Evolutionary conservation across 2,113 vertebrate genomes (phyloP).

Genomic region (Phrynocephalus versicolor): DNA sequence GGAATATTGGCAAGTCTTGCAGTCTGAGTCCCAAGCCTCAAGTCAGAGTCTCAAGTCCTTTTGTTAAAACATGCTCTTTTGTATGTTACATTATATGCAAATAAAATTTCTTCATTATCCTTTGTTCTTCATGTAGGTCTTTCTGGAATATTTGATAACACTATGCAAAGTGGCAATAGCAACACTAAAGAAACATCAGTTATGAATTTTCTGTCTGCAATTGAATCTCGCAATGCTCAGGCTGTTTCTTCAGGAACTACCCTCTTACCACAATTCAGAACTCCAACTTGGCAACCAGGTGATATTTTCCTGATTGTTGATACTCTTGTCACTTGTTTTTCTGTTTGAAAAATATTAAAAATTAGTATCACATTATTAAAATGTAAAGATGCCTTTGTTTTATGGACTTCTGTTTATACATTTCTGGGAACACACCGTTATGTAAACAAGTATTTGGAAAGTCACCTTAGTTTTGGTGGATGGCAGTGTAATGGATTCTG

Average conservation of each 20-base stretch:
- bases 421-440: not conserved
- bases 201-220: slow-evolving; percentile 94
- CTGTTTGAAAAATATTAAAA: slow-evolving; percentile 15
- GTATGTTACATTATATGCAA: too few species aligned
- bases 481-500: slow-evolving; percentile 5
- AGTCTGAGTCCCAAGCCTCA: too few species aligned
- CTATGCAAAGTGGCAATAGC: slow-evolving; percentile 80
- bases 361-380: not conserved
- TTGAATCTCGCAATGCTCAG: slow-evolving; percentile 90
- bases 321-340: not conserved
- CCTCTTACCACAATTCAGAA: slow-evolving; percentile 91
- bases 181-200: slow-evolving; percentile 93
- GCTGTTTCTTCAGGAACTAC: slow-evolving; percentile 91
- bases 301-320: slow-evolving; percentile 45
- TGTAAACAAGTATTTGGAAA: not conserved
- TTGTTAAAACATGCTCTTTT: not conserved
- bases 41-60: too few species aligned
- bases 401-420: not conserved
- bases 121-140: slow-evolving; percentile 70
- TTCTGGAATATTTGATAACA: slow-evolving; percentile 87
- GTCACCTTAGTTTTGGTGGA: slow-evolving; percentile 33
- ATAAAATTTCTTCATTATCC: not conserved
- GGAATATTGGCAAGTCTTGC: too few species aligned
- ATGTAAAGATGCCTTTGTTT: not conserved
- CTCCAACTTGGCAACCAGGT: slow-evolving; percentile 95